These are phyloP conservation scores for Chrysochloris asiatica DNA, from an alignment of 2,113 vertebrate genomes.

Conservation along the genomic window DNA sequence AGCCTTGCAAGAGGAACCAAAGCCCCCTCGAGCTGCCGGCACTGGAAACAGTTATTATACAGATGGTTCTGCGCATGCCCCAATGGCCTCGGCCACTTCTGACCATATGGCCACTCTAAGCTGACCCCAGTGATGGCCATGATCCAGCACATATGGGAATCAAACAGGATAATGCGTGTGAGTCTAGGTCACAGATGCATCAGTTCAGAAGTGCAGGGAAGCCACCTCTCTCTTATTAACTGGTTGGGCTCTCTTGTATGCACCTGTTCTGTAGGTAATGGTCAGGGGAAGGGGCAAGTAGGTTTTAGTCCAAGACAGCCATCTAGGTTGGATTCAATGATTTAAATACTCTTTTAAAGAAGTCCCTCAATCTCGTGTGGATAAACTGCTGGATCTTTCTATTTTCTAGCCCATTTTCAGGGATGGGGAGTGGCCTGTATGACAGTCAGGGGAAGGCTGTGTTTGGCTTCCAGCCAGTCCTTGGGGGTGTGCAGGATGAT, in stretches of 20 bases:
- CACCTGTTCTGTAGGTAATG: not conserved
- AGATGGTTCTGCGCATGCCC: not conserved
- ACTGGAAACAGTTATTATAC: not conserved
- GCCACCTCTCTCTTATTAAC: not conserved
- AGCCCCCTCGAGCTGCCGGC: not conserved
- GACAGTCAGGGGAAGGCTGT: not conserved
- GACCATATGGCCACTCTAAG: not conserved
- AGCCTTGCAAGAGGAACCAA: not conserved
- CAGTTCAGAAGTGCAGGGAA: not conserved
- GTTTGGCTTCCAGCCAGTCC: not conserved
- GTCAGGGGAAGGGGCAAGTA: rapidly evolving
- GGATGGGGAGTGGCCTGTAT: not conserved
- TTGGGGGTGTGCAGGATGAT: not conserved
- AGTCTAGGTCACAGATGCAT: not conserved
- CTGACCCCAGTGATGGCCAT: not conserved
- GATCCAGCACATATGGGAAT: not conserved
- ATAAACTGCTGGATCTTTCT: not conserved
- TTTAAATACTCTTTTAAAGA: not conserved
- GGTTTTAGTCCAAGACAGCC: not conserved
- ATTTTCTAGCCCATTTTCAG: not conserved
- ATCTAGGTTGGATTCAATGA: not conserved
- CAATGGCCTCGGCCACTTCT: not conserved
- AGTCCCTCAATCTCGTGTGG: not conserved
- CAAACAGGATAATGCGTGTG: not conserved
- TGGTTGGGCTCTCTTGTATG: not conserved